Base-by-base conservation (phyloP, 1,140 invertebrate genomes). In the Drosophila melanogaster region DNA sequence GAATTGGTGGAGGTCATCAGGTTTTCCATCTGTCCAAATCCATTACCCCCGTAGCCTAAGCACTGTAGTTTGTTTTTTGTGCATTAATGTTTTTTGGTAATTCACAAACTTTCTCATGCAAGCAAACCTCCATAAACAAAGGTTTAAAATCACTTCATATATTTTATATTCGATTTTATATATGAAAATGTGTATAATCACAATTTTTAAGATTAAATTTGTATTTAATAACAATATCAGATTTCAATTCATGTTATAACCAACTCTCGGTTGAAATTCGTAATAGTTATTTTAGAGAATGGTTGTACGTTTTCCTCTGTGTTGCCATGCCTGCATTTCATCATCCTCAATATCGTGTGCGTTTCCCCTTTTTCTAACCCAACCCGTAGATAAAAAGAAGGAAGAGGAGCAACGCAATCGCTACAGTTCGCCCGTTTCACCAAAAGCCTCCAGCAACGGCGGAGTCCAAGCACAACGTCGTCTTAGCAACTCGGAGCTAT, bases 351-450 rank as follows among this genome's bases (percentile, higher is more conserved):
- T 73, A 43, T 17, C 10, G 30, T 66, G 37, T 44, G 37, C 22
- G 38, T 43, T 47, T 30, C 19, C 33, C 59, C 30, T 17, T 8
- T 46, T n/a, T 33, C 3, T 24, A 43, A 37, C 12, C 4, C 10
- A 53, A 24, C 22, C 49, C 38, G 4, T 64, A 91, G 90, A 91
- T 62, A 89, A 89, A 57, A 91, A 90, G 56, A 91, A 91, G 51
- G 90, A 85, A 47, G 90, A 91, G 70, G 90, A 84, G 40, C 78
- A 60, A 15, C 78, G 75, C n/a, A 79, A 72, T 38, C 84, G 84
- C 15, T 89, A 61, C 19, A 79, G 51, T 24, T 81, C 89, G 3
- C 77, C 81, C 64, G 60, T 57, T 22, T 64, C 77, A 7, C 71
- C 76, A 2, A 24, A 64, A 37, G 56, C 69, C 1, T 55, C 74